Conservation (phyloP, 2,888 invertebrate genomes). For the Agrenia bidenticulata region DNA sequence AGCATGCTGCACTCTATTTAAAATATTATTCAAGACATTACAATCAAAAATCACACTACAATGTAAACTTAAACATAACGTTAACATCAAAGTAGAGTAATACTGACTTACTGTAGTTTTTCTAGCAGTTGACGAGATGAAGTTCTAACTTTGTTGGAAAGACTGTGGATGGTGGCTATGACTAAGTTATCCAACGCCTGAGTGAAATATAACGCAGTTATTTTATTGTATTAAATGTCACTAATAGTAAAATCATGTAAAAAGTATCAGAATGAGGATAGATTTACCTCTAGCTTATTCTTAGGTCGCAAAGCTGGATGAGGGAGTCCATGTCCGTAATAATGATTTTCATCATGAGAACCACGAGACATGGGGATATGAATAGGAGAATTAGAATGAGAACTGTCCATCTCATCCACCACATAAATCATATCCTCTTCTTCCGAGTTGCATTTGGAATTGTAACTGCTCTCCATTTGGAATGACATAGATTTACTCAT, state of each 20-base stretch:
- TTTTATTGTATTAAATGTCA: too few species aligned
- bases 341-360: conserved; percentile 37
- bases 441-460: conserved; percentile 31
- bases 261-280: too few species aligned
- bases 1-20: conserved; percentile 54
- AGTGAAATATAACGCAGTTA: conserved; percentile 30
- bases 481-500: conserved; percentile 42
- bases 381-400: conserved; percentile 44
- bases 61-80: too few species aligned
- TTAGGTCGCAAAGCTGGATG: conserved; percentile 50
- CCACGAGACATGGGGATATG: conserved; percentile 33
- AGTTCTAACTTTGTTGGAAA: conserved; percentile 59
- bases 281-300: conserved; percentile 53
- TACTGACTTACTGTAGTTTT: conserved; percentile 59
- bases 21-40: neutral
- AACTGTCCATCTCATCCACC: conserved; percentile 44
- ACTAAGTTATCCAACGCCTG: conserved; percentile 59
- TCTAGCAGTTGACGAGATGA: conserved; percentile 58
- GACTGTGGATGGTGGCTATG: conserved; percentile 60
- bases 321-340: conserved; percentile 49
- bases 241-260: too few species aligned
- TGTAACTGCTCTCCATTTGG: conserved; percentile 34
- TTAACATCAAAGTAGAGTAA: too few species aligned
- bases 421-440: conserved; percentile 46
- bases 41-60: too few species aligned